Evolutionary conservation across 1,140 invertebrate genomes (phyloP).

Genomic region (Leptinotarsa undecemlineata): DNA sequence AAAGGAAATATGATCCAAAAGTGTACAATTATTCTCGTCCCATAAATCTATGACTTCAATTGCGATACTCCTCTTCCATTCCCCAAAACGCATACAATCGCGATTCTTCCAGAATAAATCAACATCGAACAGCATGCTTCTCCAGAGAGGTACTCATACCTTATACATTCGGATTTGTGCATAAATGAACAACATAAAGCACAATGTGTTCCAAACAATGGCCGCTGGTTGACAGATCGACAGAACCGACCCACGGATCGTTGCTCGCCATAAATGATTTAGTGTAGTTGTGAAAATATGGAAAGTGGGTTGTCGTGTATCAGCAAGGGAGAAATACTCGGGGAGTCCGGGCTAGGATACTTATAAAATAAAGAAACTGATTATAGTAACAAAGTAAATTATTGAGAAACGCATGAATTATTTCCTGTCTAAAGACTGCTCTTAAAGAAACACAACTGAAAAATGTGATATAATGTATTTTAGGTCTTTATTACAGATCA

Average conservation of each 20-base stretch:
- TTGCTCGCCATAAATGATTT: conserved; percentile 39
- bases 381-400: too few relatives aligned
- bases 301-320: conserved; percentile 50
- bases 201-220: conserved; percentile 29
- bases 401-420: too few relatives aligned
- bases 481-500: too few relatives aligned
- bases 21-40: background rate
- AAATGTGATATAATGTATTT: too few relatives aligned
- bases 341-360: background rate
- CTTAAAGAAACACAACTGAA: too few relatives aligned
- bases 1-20: too few relatives aligned
- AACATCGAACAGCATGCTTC: conserved; percentile 8
- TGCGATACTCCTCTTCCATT: background rate
- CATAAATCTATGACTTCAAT: background rate
- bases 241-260: conserved; percentile 26
- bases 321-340: conserved; percentile 36
- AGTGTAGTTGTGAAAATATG: conserved; percentile 46
- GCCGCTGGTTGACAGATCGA: conserved; percentile 28
- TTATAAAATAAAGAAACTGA: too few relatives aligned
- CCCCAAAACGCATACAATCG: background rate
- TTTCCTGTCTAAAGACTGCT: too few relatives aligned
- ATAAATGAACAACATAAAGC: conserved; percentile 34
- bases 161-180: conserved; percentile 28
- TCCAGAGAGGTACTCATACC: conserved; percentile 22
- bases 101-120: conserved; percentile 9